Percentiles rank a stretch among this genome's conserved stretches.
Conservation (phyloP, 2,113 vertebrate genomes). For the Balaeniceps rex region DNA sequence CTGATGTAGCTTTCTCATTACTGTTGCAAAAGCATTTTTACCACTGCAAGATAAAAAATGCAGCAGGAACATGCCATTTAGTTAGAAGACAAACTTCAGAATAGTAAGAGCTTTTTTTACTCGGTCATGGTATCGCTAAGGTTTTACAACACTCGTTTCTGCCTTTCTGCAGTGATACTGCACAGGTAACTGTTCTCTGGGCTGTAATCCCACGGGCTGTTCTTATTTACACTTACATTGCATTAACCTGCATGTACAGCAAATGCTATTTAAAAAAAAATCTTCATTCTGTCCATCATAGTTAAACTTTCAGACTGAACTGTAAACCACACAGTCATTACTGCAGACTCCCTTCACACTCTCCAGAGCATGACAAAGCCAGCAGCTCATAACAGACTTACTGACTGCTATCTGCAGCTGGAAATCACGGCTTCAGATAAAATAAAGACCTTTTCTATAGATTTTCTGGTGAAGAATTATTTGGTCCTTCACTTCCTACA, state of each 20-base stretch:
- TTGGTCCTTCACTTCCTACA: not conserved
- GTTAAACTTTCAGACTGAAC: not conserved
- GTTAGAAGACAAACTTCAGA: not conserved
- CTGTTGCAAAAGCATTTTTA: slow-evolving; percentile 17
- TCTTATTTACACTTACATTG: not conserved
- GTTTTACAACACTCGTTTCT: not conserved
- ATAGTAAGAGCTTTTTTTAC: not conserved
- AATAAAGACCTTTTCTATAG: not conserved
- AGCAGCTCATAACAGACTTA: not conserved
- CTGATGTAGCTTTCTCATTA: slow-evolving; percentile 12
- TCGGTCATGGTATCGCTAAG: not conserved
- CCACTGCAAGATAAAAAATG: not conserved
- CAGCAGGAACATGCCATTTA: not conserved
- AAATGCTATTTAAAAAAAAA: not conserved
- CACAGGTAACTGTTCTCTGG: not conserved
- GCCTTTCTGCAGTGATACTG: not conserved
- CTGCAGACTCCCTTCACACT: too few relatives aligned
- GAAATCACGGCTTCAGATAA: not conserved
- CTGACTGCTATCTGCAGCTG: not conserved
- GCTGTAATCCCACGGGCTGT: not conserved
- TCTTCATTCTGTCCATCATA: not conserved
- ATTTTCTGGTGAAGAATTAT: not conserved
- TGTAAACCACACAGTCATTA: not conserved
- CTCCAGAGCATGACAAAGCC: not conserved
- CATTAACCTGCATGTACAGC: not conserved